Evolutionary conservation across 2,797 vertebrate genomes (phyloP).

Genomic region (Argya squamiceps): DNA sequence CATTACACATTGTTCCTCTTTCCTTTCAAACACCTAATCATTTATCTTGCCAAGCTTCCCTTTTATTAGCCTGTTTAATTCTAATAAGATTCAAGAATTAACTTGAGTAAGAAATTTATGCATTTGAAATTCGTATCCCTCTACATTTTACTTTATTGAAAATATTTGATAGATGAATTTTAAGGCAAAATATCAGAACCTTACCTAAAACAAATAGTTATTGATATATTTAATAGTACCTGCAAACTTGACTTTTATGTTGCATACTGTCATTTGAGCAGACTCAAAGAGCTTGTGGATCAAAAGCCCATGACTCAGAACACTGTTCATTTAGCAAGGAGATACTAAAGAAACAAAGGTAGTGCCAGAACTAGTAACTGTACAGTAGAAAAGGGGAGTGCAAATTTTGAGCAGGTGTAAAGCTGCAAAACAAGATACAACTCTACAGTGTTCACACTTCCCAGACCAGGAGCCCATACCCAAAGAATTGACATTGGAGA

Average conservation of each 20-base stretch:
- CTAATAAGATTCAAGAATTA: neutral
- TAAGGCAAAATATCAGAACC: neutral
- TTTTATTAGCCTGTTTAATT: neutral
- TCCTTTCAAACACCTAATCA: neutral
- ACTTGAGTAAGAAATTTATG: neutral
- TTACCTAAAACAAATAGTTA: neutral
- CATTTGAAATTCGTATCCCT: neutral
- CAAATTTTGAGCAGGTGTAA: neutral
- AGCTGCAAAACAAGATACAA: neutral
- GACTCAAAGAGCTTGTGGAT: neutral
- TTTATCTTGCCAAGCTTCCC: neutral
- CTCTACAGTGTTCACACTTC: neutral
- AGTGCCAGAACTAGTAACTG: neutral
- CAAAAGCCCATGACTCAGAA: neutral
- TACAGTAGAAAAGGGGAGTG: neutral
- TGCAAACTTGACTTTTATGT: neutral
- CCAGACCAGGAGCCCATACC: neutral
- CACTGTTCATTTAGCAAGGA: neutral
- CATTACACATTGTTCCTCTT: neutral
- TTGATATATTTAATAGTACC: neutral
- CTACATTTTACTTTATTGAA: neutral
- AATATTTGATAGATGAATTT: neutral
- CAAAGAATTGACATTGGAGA: neutral
- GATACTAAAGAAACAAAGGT: neutral
- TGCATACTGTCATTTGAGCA: neutral